Percentiles rank a stretch among this genome's conserved stretches.
These are phyloP conservation scores for Thalassarche chlororhynchos DNA, from an alignment of 2,113 vertebrate genomes.

Conservation along the genomic window DNA sequence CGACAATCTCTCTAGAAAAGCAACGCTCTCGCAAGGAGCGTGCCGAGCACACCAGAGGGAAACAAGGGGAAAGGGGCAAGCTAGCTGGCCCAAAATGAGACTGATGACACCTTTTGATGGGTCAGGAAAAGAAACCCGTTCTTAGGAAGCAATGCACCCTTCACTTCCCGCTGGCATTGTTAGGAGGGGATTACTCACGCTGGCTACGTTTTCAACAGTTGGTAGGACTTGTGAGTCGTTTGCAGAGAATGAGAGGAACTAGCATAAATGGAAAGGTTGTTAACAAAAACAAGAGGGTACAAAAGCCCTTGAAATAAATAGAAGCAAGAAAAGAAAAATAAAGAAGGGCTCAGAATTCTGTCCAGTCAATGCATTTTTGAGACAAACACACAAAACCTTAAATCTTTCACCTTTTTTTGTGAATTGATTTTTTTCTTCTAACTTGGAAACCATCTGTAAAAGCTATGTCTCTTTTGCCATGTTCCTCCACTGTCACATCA, in stretches of 20 bases:
- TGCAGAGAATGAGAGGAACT: background rate
- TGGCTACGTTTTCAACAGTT: background rate
- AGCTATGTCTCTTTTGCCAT: background rate
- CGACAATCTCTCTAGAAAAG: background rate
- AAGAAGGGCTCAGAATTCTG: background rate
- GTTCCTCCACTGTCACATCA: background rate
- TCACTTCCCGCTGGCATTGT: background rate
- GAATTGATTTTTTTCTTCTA: background rate
- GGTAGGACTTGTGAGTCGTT: background rate
- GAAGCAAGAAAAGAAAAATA: background rate
- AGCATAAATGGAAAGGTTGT: background rate
- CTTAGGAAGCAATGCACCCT: background rate
- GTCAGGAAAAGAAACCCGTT: background rate
- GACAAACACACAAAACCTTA: background rate
- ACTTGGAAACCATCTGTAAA: background rate
- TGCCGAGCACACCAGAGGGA: background rate
- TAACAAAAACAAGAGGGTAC: background rate
- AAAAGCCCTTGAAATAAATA: background rate
- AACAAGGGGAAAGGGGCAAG: background rate
- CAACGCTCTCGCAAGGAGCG: fast-evolving
- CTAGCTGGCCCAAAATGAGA: background rate
- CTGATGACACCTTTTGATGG: background rate
- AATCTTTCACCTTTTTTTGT: background rate
- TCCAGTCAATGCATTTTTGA: background rate
- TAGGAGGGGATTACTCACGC: background rate